A percentile compares a stretch with the other conserved stretches of the same genome.
These are phyloP conservation scores for Solenodon paradoxus DNA, from an alignment of 2,113 vertebrate genomes.

Conservation along the genomic window DNA sequence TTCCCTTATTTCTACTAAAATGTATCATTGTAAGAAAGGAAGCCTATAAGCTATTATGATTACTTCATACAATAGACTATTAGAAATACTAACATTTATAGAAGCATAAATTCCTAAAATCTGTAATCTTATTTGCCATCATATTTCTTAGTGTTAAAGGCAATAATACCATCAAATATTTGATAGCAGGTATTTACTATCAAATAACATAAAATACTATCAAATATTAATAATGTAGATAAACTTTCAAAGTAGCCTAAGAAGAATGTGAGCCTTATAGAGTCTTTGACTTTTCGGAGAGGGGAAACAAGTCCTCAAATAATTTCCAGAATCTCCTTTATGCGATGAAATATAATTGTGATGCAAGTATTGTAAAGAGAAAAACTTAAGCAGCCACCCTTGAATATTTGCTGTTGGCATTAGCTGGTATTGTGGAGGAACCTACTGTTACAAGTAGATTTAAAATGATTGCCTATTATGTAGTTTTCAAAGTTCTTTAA, in stretches of 20 bases:
- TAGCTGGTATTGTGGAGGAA: background rate
- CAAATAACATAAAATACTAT: too few species aligned
- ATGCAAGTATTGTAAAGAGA: background rate
- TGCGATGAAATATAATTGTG: slow-evolving; percentile 12
- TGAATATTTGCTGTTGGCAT: background rate
- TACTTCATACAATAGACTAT: background rate
- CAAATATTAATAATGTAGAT: background rate
- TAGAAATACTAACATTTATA: slow-evolving; percentile 13
- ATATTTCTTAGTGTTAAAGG: background rate
- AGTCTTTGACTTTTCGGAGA: background rate
- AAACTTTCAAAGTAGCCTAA: background rate
- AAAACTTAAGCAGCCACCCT: background rate
- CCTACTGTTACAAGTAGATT: background rate
- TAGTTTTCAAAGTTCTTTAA: slow-evolving; percentile 4
- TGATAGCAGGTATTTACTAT: too few species aligned
- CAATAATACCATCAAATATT: background rate
- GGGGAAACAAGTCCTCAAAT: background rate
- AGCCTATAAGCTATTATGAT: background rate
- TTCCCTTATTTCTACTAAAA: slow-evolving; percentile 25
- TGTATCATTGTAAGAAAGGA: background rate
- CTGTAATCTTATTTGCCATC: background rate
- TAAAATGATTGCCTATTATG: background rate
- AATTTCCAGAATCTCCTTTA: background rate
- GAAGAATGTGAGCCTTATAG: slow-evolving; percentile 2
- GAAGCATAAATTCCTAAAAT: background rate